A percentile compares a stretch with the other conserved stretches of the same genome.
Conservation (phyloP, 1,140 invertebrate genomes). For the Caenorhabditis remanei region DNA sequence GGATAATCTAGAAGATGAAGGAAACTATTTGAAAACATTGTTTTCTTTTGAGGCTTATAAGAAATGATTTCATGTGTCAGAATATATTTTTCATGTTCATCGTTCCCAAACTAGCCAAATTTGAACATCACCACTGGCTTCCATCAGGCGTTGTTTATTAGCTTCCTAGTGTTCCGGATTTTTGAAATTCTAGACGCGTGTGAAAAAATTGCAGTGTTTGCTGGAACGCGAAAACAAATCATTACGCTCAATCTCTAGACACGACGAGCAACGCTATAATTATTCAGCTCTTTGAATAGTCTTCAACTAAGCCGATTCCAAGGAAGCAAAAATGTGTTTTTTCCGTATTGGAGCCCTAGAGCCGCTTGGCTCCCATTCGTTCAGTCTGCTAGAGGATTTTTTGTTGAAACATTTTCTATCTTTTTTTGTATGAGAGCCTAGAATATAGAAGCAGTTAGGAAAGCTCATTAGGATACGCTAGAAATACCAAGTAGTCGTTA, state of each 20-base stretch:
- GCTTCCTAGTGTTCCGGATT: no score
- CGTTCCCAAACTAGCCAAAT: no score
- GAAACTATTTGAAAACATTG: no score
- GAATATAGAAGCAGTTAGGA: neutral
- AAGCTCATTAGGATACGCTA: slow-evolving; percentile 16
- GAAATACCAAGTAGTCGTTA: slow-evolving; percentile 20
- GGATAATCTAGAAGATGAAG: no score
- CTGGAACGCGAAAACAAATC: neutral
- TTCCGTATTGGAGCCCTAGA: neutral
- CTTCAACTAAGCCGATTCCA: neutral
- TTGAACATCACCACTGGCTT: no score
- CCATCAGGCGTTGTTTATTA: no score
- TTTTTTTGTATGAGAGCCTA: neutral
- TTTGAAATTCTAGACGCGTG: no score
- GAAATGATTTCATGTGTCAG: no score
- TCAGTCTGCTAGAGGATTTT: neutral
- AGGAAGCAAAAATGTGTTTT: neutral
- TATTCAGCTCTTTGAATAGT: neutral
- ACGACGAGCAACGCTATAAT: neutral
- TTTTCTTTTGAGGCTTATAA: no score
- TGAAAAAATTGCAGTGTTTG: no score
- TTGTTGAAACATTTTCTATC: neutral
- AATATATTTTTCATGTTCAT: no score
- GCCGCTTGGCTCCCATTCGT: no score
- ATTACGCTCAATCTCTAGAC: neutral